phyloP scores from a whole-genome alignment of 2,888 invertebrate genomes.

The Eledona agricola region DNA sequence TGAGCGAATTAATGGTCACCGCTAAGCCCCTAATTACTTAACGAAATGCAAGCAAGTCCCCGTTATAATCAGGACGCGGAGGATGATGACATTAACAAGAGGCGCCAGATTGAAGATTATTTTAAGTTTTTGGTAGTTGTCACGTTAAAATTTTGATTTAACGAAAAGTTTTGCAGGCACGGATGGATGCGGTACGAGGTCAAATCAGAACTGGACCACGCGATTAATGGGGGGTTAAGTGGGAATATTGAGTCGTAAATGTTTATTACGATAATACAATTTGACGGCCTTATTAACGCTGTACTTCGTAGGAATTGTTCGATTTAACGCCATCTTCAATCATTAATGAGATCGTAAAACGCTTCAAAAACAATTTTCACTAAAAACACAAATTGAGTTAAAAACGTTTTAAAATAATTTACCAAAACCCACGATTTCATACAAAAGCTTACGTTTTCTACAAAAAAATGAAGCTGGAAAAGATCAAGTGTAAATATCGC shows the following conservation, averaged over 20 bases:
- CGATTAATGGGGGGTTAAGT: constrained; percentile 23
- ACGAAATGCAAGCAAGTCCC: constrained; percentile 19
- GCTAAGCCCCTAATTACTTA: constrained; percentile 27
- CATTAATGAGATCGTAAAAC: no score
- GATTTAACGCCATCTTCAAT: no score
- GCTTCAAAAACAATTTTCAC: no score
- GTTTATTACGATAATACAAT: constrained; percentile 23
- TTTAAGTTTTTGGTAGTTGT: constrained; percentile 32
- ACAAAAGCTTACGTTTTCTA: no score
- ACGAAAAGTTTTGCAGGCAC: no score
- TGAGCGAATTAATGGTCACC: constrained; percentile 15
- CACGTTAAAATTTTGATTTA: constrained; percentile 28
- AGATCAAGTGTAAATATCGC: no score
- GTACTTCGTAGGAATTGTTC: no score
- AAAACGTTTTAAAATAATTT: no score
- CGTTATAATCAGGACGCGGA: constrained; percentile 21
- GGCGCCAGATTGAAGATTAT: constrained; percentile 34
- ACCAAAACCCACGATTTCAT: no score
- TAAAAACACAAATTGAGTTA: no score
- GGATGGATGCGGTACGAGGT: no score
- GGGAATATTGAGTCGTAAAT: constrained; percentile 22
- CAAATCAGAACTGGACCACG: constrained; percentile 20
- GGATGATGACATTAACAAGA: constrained; percentile 32
- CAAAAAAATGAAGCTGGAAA: no score
- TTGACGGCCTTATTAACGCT: constrained; percentile 16